Conservation (phyloP, 2,888 invertebrate species). For the Trichacis sp. region DNA sequence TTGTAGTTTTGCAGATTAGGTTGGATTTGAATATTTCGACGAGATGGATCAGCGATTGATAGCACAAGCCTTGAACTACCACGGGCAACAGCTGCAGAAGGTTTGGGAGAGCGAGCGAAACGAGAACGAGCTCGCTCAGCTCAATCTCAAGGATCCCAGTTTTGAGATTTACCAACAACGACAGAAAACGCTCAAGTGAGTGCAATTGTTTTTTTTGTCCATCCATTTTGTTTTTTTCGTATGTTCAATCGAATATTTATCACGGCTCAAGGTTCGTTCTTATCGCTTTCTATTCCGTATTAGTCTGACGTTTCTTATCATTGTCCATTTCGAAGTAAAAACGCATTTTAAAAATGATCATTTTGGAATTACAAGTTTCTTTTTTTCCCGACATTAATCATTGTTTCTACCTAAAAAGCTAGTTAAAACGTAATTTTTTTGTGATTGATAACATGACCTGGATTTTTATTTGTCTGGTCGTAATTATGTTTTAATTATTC, state of each 20-base stretch:
- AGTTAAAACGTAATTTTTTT: too few species aligned
- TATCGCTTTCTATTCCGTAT: too few species aligned
- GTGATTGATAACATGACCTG: too few species aligned
- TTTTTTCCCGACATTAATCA: too few species aligned
- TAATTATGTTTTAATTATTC: too few species aligned
- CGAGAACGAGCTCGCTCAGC: slow-evolving; percentile 78
- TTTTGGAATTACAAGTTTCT: too few species aligned
- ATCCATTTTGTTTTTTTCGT: background rate
- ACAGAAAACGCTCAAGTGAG: slow-evolving; percentile 80
- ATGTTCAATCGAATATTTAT: background rate
- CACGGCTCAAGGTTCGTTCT: too few species aligned
- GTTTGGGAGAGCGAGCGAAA: slow-evolving; percentile 89
- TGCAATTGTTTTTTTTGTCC: slow-evolving; percentile 5
- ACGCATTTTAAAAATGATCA: too few species aligned
- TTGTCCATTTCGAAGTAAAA: too few species aligned
- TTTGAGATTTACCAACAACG: slow-evolving; percentile 83
- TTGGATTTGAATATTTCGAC: slow-evolving; percentile 66
- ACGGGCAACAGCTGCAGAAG: slow-evolving; percentile 89
- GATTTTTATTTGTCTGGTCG: too few species aligned
- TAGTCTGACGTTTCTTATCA: too few species aligned
- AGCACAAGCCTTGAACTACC: slow-evolving; percentile 83
- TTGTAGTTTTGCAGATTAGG: slow-evolving; percentile 59
- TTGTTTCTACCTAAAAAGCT: too few species aligned
- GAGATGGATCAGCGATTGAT: slow-evolving; percentile 73
- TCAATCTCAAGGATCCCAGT: slow-evolving; percentile 75